Base-by-base conservation (phyloP, 2,797 vertebrate species). In the Brachyalestes nurse region DNA sequence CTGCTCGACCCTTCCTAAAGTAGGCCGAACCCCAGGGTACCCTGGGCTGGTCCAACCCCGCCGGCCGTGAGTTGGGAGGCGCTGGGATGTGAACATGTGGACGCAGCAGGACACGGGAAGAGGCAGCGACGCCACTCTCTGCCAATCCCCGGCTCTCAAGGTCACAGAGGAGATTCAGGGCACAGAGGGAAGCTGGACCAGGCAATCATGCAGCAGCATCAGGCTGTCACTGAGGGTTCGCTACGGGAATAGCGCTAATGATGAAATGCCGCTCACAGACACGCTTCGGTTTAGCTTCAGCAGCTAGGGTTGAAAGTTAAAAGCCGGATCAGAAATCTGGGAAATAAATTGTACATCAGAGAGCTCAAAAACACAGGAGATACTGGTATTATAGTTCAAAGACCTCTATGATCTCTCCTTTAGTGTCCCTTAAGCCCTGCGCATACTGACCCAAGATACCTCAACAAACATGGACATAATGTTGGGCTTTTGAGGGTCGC, bases 71-170 rank as follows among this genome's bases (percentile, higher is more conserved):
- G 62, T 5, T 74, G 47, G 34, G 66, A 72, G 72, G 71, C 57
- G 17, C 57, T 58, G 75, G 81, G 82, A 74, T n/a, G 42, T 75
- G 86, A 86, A 85, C 85, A 88, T 88, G 85, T 88, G 83, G 86
- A 70, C 86, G 28, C 86, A 83, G 85, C 77, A 8, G 78, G 85
- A 64, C 60, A 21, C 34, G 61, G 72, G 58, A 79, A 65, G 45
- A 51, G 61, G 69, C 25, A 72, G 25, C 34, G 21, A 82, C 60
- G 51, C 78, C 23, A 40, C 62, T 57, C 57, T 80, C 75, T 72
- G 79, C 65, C 81, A 83, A 83, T 83, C 65, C 61, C 60, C 19
- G 38, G 17, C 76, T 78, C 65, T 85, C 77, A 88, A 88, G 85
- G 85, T 85, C 79, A 3, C 81, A 73, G 64, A 10, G 40, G 72